Evolutionary conservation across 2,113 vertebrate species (phyloP), one percentile per base, ranked within the genome.

Genomic region (Clarias gariepinus): DNA sequence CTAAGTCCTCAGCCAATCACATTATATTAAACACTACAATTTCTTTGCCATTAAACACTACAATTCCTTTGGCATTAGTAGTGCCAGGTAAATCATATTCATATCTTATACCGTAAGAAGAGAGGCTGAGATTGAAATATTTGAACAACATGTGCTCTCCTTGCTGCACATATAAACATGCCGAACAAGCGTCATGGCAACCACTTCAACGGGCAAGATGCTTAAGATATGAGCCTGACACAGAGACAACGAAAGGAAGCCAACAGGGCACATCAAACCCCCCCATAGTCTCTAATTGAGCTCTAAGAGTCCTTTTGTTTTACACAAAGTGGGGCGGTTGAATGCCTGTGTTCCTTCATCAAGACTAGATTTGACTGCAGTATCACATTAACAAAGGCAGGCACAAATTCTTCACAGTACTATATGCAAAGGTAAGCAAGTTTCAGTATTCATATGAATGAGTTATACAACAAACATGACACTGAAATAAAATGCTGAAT

Each of bases 141-240:
- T 25, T 33, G 61, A 78, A 87, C 77, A 84, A 23, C 69, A 85
- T 78, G 84, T 71, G 41, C 77, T 83, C n/a, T 78, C 23, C 18
- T 63, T 77, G 69, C 41, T 28, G 69, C 74, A 83, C 74, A 84
- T 82, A 87, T 91, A 92, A 93, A 90, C 90, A 92, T 92, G 93
- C 89, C 88, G 90, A 89, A 91, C 90, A 93, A 92, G 89, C 92
- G 92, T 94, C 94, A 95, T 94, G 93, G 93, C 94, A 95, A 94
- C 92, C 90, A 93, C 92, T 94, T 88, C 89, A 86, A 90, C 91
- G 87, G 92, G 90, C 89, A 87, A 83, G 88, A 87, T 77, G 90
- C 90, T 91, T 84, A 85, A 41, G 73, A 79, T 30, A 47, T 64
- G 68, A 21, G 68, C 55, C 64, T 2, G 57, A 88, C 57, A 76